Conservation (phyloP, 2,888 invertebrate species). For the Drosophila cyrtoloma region DNA sequence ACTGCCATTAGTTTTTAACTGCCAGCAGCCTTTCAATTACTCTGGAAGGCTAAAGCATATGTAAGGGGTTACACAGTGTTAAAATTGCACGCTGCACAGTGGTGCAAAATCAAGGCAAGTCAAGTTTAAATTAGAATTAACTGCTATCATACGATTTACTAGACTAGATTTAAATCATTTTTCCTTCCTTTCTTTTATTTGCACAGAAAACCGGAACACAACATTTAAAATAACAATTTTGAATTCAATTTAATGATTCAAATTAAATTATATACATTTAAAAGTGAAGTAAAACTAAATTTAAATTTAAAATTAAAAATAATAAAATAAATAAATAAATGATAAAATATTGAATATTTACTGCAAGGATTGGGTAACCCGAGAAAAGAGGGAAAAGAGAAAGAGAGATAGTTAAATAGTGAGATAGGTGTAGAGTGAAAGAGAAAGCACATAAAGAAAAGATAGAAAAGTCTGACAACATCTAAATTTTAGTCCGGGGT, state of each 20-base stretch:
- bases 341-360: too few species aligned
- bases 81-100: slow-evolving; percentile 36
- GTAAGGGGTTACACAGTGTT: slow-evolving; percentile 46
- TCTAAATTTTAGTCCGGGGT: fast-evolving
- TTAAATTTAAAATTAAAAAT: not conserved
- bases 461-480: fast-evolving
- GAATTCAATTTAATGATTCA: not conserved
- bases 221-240: not conserved
- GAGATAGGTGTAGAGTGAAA: not conserved
- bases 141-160: not conserved
- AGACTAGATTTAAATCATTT: not conserved
- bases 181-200: not conserved
- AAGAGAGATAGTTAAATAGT: too few species aligned
- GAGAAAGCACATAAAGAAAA: not conserved
- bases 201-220: not conserved
- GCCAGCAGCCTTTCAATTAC: slow-evolving; percentile 41
- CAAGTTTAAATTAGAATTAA: not conserved
- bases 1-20: slow-evolving; percentile 47
- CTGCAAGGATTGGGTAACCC: too few species aligned
- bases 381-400: too few species aligned
- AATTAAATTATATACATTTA: not conserved
- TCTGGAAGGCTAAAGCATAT: slow-evolving; percentile 42
- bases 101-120: not conserved
- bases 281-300: not conserved
- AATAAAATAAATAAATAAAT: not conserved